Evolutionary conservation across 1,140 invertebrate species (phyloP), one percentile per base, ranked within the genome.

Genomic region (Hylaeus volcanicus): DNA sequence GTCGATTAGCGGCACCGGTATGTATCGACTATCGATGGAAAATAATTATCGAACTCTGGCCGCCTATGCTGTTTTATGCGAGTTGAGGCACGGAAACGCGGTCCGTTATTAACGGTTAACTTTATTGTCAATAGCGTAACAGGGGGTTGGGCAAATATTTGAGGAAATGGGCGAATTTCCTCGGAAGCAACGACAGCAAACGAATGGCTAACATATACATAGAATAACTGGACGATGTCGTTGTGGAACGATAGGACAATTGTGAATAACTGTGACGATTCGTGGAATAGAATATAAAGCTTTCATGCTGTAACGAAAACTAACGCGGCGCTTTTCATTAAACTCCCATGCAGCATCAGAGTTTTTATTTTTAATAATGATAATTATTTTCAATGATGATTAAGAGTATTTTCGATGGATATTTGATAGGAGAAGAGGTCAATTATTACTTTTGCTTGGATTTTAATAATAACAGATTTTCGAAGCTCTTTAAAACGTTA

Each of bases 1-100:
- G 64, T 68, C 74, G 41, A 68, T 76, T 66, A 66, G 63, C 51
- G 41, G 43, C 5, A 3, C 15, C 9, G 74, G 5, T 53, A 5
- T 76, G 37, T 58, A 75, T 68, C 75, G 68, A 53, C 39, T 60
- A 41, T 41, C 68, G 75, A 78, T 78, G 58, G 48, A 78, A 78
- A 78, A 63, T 72, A 78, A 78, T 78, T 53, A 71, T 72, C 68
- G 56, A 51, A 14, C 8, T 51, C 11, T 37, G 37, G 9, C 65
- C 6, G 9, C 45, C 0, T 45, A 37, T 37, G 65, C n/a, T 68
- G 65, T 71, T 77, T 71, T 61, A 51, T 43, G 65, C 41, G 2
- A 1, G 5, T 3, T 5, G 37, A 5, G 5, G 5, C 12, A 51
- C 51, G 5, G n/a, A 66, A n/a, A 3, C 37, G 11, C 5, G 37